Percentiles rank a stretch among this genome's conserved stretches.
Conservation (phyloP, 2,888 invertebrate genomes). For the Trichogramma evanescens region DNA sequence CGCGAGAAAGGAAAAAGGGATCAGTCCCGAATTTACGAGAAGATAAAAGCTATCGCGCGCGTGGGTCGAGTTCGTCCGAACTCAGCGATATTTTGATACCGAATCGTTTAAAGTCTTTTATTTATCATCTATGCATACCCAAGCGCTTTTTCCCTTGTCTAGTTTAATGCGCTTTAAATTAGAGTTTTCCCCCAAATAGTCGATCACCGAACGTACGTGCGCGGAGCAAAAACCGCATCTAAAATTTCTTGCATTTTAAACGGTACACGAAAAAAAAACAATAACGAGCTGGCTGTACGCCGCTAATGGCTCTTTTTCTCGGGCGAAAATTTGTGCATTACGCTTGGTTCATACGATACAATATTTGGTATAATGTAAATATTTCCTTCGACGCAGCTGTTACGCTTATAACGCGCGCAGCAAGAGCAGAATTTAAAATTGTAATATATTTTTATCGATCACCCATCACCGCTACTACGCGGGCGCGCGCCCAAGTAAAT, state of each 20-base stretch:
- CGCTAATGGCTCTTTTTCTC: constrained; percentile 8
- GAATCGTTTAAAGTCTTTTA: constrained; percentile 30
- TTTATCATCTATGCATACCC: constrained; percentile 26
- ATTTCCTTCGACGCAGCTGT: neutral
- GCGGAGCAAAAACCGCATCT: too few species aligned
- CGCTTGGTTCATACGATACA: constrained; percentile 17
- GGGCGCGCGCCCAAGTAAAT: too few species aligned
- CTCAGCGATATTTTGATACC: constrained; percentile 30
- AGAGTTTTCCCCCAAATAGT: too few species aligned
- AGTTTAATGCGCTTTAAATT: constrained; percentile 13
- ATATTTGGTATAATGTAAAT: constrained; percentile 4
- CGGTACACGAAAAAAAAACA: too few species aligned
- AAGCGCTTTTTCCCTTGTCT: constrained; percentile 13
- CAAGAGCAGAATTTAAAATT: constrained; percentile 7
- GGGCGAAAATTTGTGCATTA: constrained; percentile 12
- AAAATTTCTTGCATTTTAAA: too few species aligned
- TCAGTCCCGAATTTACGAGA: constrained; percentile 28
- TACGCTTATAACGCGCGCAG: neutral
- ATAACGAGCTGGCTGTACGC: too few species aligned
- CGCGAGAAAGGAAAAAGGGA: neutral
- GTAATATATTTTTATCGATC: constrained; percentile 4
- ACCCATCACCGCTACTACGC: neutral
- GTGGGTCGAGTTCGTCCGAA: too few species aligned
- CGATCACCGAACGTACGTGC: too few species aligned
- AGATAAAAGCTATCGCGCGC: constrained; percentile 24